These are phyloP conservation scores for Drosophila mettleri DNA, from an alignment of 2,888 invertebrate species.

Conservation along the genomic window DNA sequence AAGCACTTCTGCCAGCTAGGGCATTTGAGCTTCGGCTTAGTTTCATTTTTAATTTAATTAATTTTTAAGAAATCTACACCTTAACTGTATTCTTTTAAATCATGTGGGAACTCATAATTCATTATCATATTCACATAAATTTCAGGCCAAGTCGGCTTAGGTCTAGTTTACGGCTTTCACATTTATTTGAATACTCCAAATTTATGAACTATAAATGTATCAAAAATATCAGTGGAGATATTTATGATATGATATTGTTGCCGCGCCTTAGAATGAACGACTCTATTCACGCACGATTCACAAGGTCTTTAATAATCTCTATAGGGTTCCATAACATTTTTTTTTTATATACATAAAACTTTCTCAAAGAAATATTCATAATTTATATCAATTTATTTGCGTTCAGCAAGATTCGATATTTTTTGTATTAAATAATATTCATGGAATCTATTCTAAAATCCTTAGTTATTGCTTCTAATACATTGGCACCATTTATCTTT, in stretches of 20 bases:
- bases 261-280: not conserved
- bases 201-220: slow-evolving; percentile 5
- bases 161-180: slow-evolving; percentile 5
- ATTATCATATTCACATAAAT: slow-evolving; percentile 16
- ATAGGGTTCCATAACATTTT: not conserved
- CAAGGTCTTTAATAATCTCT: not conserved
- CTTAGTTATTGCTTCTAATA: too few species aligned
- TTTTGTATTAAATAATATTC: too few species aligned
- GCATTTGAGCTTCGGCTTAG: not conserved
- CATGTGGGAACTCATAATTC: slow-evolving; percentile 15
- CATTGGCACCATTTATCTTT: too few species aligned
- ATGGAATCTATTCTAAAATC: too few species aligned
- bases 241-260: not conserved
- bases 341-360: not conserved
- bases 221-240: not conserved
- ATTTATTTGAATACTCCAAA: slow-evolving; percentile 9
- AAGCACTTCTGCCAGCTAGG: not conserved
- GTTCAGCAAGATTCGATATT: not conserved
- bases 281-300: not conserved
- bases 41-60: too few species aligned
- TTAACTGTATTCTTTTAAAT: not conserved
- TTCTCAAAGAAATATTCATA: not conserved
- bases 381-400: not conserved
- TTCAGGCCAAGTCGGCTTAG: not conserved
- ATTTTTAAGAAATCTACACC: not conserved